phyloP scores from a whole-genome alignment of 2,888 invertebrate genomes.

The Venusia cambrica region DNA sequence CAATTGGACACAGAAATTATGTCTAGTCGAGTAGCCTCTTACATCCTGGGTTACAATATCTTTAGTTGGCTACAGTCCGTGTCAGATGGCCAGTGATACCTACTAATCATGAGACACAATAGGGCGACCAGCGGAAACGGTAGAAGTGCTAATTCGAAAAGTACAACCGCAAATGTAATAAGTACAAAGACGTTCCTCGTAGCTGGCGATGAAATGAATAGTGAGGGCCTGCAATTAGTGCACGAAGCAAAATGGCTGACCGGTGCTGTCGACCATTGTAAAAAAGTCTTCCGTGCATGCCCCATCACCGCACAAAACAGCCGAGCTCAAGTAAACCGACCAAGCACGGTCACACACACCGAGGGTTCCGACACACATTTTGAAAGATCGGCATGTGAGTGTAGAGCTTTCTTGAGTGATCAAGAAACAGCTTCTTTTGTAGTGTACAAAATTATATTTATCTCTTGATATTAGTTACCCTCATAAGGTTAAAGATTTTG shows the following conservation, averaged over 20 bases:
- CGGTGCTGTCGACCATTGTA: slow-evolving; percentile 38
- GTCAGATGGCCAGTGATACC: slow-evolving; percentile 28
- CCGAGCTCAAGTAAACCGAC: slow-evolving; percentile 30
- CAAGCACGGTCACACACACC: too few relatives aligned
- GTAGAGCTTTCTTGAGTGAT: too few relatives aligned
- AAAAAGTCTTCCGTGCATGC: slow-evolving; percentile 22
- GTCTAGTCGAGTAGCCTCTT: slow-evolving; percentile 36
- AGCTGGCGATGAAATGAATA: slow-evolving; percentile 70
- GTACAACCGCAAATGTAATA: slow-evolving; percentile 70
- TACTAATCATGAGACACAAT: slow-evolving; percentile 64
- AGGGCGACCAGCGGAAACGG: slow-evolving; percentile 62
- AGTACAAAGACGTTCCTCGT: slow-evolving; percentile 64
- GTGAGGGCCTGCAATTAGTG: slow-evolving; percentile 67
- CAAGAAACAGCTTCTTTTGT: too few relatives aligned
- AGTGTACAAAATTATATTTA: too few relatives aligned
- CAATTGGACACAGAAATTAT: slow-evolving; percentile 33
- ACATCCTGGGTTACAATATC: slow-evolving; percentile 25
- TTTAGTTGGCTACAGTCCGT: slow-evolving; percentile 16
- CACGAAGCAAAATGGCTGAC: slow-evolving; percentile 76
- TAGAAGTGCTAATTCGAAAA: slow-evolving; percentile 79
- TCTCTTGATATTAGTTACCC: too few relatives aligned
- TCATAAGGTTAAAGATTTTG: too few relatives aligned
- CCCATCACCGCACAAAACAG: slow-evolving; percentile 24
- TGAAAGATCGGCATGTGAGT: too few relatives aligned
- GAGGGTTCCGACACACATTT: too few relatives aligned